phyloP scores from a whole-genome alignment of 2,888 invertebrate genomes.

The Tholera decimalis region DNA sequence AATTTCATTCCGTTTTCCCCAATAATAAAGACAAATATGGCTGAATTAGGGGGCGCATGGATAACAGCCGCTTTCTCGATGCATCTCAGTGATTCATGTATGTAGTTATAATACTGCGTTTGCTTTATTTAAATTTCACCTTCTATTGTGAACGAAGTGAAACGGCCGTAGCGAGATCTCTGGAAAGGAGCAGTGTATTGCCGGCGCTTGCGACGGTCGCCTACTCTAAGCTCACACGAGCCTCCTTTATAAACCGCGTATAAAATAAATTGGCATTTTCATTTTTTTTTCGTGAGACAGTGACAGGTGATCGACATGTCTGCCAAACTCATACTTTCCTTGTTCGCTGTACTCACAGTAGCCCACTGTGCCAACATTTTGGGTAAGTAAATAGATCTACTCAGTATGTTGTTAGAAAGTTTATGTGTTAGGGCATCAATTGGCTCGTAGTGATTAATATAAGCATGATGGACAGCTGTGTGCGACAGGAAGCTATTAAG shows the following conservation, averaged over 20 bases:
- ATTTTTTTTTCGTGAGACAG: constrained; percentile 56
- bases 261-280: constrained; percentile 72
- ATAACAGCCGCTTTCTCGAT: constrained; percentile 81
- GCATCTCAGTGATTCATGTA: constrained; percentile 88
- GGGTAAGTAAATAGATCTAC: constrained; percentile 81
- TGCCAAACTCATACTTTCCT: constrained; percentile 82
- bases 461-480: constrained; percentile 56
- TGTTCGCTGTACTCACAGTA: constrained; percentile 76
- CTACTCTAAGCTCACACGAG: constrained; percentile 74
- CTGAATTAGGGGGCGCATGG: constrained; percentile 46
- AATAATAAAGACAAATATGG: constrained; percentile 61
- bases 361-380: constrained; percentile 84
- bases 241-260: constrained; percentile 74
- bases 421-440: constrained; percentile 53
- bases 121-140: constrained; percentile 91
- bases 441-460: constrained; percentile 56
- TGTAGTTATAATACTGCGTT: constrained; percentile 84
- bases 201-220: constrained; percentile 84
- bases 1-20: constrained; percentile 31
- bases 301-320: constrained; percentile 79
- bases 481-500: constrained; percentile 60
- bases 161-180: constrained; percentile 85
- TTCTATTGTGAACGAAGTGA: constrained; percentile 90
- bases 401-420: constrained; percentile 60
- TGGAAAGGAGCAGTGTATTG: constrained; percentile 87